phyloP scores from a whole-genome alignment of 2,113 vertebrate genomes.

The Siphamia tubifer region DNA sequence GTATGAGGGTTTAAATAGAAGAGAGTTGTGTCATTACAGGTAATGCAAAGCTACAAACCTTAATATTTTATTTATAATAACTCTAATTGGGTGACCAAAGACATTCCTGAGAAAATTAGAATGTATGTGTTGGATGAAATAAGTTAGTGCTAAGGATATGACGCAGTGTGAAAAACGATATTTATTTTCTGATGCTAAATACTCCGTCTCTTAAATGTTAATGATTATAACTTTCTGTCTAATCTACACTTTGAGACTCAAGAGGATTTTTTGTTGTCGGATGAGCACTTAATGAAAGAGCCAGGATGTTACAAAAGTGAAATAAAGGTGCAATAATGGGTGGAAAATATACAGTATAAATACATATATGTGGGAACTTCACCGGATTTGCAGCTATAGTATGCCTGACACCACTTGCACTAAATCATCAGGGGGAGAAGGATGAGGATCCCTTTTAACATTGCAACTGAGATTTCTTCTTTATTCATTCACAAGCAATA shows the following conservation, averaged over 20 bases:
- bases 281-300: slow-evolving; percentile 19
- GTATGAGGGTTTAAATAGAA: not conserved
- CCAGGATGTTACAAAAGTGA: not conserved
- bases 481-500: slow-evolving; percentile 74
- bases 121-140: too few species aligned
- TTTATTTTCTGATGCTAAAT: not conserved
- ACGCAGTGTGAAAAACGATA: too few species aligned
- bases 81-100: not conserved
- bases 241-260: not conserved
- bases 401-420: slow-evolving; percentile 67
- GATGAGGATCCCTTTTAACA: slow-evolving; percentile 7
- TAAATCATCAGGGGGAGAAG: slow-evolving; percentile 34
- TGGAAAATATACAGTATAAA: too few species aligned
- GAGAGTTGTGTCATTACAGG: not conserved
- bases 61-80: not conserved
- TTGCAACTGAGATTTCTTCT: slow-evolving; percentile 49
- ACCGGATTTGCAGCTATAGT: slow-evolving; percentile 45
- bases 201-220: not conserved
- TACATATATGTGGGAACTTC: slow-evolving; percentile 13
- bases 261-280: not conserved
- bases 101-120: too few species aligned
- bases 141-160: too few species aligned
- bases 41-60: slow-evolving; percentile 16
- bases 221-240: slow-evolving; percentile 33
- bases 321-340: slow-evolving; percentile 13